A percentile compares a stretch with the other conserved stretches of the same genome.
Conservation (phyloP, 1,140 invertebrate genomes). For the Latrodectus geometricus region DNA sequence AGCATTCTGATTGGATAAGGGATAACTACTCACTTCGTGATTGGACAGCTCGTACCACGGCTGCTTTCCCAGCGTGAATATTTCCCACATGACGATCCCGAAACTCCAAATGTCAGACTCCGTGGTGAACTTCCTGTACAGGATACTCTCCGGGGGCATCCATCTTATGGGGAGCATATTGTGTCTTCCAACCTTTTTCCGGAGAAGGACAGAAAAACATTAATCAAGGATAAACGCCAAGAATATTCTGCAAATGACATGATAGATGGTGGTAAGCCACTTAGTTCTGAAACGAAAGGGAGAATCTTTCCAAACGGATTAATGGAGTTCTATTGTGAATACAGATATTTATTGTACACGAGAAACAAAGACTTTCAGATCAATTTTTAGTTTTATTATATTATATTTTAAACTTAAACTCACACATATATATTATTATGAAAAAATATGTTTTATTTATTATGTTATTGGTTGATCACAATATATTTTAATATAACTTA, state of each 20-base stretch:
- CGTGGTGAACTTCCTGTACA: conserved; percentile 70
- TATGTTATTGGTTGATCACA: no score
- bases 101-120: conserved; percentile 73
- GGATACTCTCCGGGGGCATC: conserved; percentile 72
- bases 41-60: conserved; percentile 70
- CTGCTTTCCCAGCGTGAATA: conserved; percentile 64
- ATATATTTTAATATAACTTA: no score
- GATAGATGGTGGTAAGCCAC: no score
- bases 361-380: background rate
- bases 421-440: background rate
- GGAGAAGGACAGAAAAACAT: no score
- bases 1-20: no score
- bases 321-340: no score
- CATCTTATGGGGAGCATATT: conserved; percentile 71
- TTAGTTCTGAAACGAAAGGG: no score
- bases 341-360: background rate
- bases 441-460: background rate
- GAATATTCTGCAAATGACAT: no score
- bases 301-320: no score
- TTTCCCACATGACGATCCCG: conserved; percentile 73
- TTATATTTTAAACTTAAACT: background rate
- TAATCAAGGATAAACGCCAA: no score
- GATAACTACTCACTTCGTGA: conserved; percentile 67
- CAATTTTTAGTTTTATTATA: background rate
- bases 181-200: conserved; percentile 68